Conservation (phyloP, 2,888 invertebrate genomes). For the Drosophila neutralis region DNA sequence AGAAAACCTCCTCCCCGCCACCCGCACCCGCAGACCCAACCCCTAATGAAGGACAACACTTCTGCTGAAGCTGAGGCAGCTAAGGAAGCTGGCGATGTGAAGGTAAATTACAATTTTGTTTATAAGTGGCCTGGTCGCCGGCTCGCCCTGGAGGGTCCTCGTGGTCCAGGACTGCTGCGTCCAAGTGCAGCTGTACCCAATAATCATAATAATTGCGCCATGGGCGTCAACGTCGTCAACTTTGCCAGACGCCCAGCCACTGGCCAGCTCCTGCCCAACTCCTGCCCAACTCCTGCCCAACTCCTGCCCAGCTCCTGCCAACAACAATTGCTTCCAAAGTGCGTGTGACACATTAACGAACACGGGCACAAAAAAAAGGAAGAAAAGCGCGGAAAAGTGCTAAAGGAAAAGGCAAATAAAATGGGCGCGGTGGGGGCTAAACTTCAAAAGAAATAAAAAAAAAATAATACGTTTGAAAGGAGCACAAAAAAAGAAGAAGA, state of each 20-base stretch:
- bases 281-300: background rate
- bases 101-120: slow-evolving; percentile 79
- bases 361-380: slow-evolving; percentile 41
- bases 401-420: slow-evolving; percentile 70
- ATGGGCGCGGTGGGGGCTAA: slow-evolving; percentile 48
- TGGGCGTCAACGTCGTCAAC: slow-evolving; percentile 76
- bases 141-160: slow-evolving; percentile 51
- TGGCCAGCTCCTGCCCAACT: background rate
- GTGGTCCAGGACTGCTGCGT: slow-evolving; percentile 20
- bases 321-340: slow-evolving; percentile 80
- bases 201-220: slow-evolving; percentile 80
- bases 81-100: slow-evolving; percentile 61
- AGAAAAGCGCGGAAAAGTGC: slow-evolving; percentile 63
- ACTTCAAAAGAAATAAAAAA: slow-evolving; percentile 78
- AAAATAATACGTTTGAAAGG: slow-evolving; percentile 34
- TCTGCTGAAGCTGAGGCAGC: slow-evolving; percentile 38
- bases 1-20: slow-evolving; percentile 3
- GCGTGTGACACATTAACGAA: slow-evolving; percentile 83
- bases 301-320: slow-evolving; percentile 22
- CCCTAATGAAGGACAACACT: slow-evolving; percentile 69
- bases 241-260: slow-evolving; percentile 71
- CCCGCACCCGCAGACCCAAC: slow-evolving; percentile 1
- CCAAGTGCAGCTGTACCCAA: slow-evolving; percentile 79
- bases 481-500: slow-evolving; percentile 15
- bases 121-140: slow-evolving; percentile 66